Evolutionary conservation across 2,797 vertebrate genomes (phyloP).

Genomic region (Triplophysa bombifrons): DNA sequence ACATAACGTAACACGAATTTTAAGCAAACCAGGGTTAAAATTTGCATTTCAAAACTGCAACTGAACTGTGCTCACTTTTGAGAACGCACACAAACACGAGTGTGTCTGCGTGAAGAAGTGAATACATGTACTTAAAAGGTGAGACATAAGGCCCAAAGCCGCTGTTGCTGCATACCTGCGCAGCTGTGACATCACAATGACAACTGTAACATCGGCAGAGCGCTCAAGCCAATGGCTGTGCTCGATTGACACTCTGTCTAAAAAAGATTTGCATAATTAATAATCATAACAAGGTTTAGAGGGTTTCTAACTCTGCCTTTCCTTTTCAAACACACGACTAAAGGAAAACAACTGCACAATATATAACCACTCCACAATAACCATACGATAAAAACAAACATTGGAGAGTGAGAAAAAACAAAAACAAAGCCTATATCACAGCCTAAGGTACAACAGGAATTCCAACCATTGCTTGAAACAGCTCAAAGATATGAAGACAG

Average conservation of each 20-base stretch:
- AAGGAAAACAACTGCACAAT: not conserved
- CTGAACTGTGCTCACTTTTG: not conserved
- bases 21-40: not conserved
- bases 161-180: not conserved
- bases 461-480: conserved; percentile 8
- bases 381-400: not conserved
- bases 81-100: not conserved
- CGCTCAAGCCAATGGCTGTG: not conserved
- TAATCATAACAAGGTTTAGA: not conserved
- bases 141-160: not conserved
- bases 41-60: not conserved
- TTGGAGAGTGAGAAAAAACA: not conserved
- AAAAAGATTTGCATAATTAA: too few species aligned
- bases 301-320: not conserved
- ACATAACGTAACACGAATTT: not conserved
- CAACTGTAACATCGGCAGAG: not conserved
- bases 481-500: conserved; percentile 42
- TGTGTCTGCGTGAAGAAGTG: not conserved
- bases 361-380: conserved; percentile 6
- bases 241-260: not conserved
- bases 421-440: conserved; percentile 15
- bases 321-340: not conserved
- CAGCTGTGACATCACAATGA: conserved; percentile 2
- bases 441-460: not conserved
- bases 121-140: not conserved